Evolutionary conservation across 1,140 invertebrate genomes (phyloP).

Genomic region (Drosophila serrata): DNA sequence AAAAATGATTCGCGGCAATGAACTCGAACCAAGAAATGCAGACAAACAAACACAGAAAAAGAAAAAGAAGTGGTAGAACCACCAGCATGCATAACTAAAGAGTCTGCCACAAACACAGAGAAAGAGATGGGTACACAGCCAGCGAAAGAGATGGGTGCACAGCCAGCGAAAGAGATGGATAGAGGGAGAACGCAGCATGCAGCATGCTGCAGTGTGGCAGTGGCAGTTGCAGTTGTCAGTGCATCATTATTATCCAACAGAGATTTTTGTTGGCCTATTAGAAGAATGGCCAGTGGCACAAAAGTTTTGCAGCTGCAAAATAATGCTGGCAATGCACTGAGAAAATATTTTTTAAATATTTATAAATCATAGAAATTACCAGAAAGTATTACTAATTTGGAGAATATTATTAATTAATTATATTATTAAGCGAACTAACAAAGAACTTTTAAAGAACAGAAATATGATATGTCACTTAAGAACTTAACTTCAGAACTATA

Average conservation of each 20-base stretch:
- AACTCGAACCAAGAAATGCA: conserved; percentile 71
- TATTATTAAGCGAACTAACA: background rate
- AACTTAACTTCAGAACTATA: too few species aligned
- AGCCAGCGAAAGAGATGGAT: conserved; percentile 7
- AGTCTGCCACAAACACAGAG: conserved; percentile 41
- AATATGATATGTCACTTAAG: too few species aligned
- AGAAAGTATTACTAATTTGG: background rate
- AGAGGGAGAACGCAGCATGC: conserved; percentile 27
- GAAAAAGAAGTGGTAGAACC: conserved; percentile 34
- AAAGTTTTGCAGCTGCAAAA: conserved; percentile 38
- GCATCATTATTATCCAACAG: conserved; percentile 45
- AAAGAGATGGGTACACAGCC: conserved; percentile 4
- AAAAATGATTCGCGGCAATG: conserved; percentile 65
- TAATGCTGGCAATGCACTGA: conserved; percentile 15
- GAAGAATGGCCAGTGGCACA: conserved; percentile 44
- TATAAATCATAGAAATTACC: background rate
- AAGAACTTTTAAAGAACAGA: too few species aligned
- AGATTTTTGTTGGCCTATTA: conserved; percentile 55
- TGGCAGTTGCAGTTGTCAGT: conserved; percentile 39
- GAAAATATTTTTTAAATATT: background rate
- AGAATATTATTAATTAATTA: too few species aligned
- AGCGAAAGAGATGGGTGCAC: conserved; percentile 6
- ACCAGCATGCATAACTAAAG: conserved; percentile 50
- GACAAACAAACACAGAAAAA: conserved; percentile 56
- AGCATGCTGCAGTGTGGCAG: conserved; percentile 11